phyloP scores from a whole-genome alignment of 2,113 vertebrate species.

The Cephalopterus ornatus region DNA sequence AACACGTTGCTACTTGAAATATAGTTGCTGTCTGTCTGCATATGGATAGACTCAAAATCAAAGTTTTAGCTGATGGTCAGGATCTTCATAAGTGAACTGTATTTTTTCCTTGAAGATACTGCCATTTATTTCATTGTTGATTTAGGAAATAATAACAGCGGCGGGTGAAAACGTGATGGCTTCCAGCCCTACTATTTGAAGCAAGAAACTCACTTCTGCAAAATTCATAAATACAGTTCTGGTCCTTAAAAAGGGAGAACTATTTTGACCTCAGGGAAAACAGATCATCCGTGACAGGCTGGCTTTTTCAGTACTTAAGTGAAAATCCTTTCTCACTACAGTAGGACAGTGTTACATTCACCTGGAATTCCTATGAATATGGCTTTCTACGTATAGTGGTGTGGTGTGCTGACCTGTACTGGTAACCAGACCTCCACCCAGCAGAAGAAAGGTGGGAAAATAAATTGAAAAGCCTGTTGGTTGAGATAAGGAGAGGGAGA shows the following conservation, averaged over 20 bases:
- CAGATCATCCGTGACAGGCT: neutral
- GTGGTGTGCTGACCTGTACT: neutral
- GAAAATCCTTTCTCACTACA: neutral
- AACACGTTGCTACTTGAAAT: neutral
- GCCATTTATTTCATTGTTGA: neutral
- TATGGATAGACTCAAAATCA: neutral
- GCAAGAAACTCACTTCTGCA: neutral
- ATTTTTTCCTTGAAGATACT: too few relatives aligned
- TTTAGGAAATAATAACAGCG: neutral
- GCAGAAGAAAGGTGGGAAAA: neutral
- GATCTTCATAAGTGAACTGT: neutral
- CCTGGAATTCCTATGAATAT: neutral
- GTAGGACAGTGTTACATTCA: neutral
- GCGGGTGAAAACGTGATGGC: neutral
- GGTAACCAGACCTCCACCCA: rapidly evolving
- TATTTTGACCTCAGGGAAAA: neutral
- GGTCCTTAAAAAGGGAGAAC: neutral
- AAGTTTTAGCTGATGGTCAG: neutral
- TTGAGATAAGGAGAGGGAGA: neutral
- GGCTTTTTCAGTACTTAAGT: neutral
- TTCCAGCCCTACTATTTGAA: neutral
- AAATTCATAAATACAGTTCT: neutral
- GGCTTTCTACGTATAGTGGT: neutral
- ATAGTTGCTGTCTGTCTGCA: neutral
- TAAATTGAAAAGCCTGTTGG: neutral